phyloP scores from a whole-genome alignment of 2,797 vertebrate genomes.

The Phrynocephalus guinanensis region DNA sequence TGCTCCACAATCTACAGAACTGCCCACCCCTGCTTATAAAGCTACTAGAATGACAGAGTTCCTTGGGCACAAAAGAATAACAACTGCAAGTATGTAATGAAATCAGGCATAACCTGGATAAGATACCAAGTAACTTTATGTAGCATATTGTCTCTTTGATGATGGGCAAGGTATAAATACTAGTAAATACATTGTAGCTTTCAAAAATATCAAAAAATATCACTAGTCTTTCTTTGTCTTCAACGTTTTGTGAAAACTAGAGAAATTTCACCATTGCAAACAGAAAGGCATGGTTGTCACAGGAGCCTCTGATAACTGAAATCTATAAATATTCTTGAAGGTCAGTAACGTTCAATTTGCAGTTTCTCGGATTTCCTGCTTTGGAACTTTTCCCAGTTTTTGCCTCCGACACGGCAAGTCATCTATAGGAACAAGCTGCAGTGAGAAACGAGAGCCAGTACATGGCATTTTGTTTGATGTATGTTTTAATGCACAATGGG shows the following conservation, averaged over 20 bases:
- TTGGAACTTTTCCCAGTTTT: conserved; percentile 67
- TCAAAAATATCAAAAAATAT: not conserved
- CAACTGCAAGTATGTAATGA: too few relatives aligned
- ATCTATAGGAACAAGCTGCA: conserved; percentile 58
- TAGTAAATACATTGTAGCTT: accelerated
- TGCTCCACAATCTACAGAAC: not conserved
- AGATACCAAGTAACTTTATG: not conserved
- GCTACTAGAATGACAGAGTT: not conserved
- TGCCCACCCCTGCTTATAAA: not conserved
- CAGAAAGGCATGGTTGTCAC: conserved; percentile 30
- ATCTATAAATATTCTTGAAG: conserved; percentile 62
- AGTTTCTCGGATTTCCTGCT: conserved; percentile 59
- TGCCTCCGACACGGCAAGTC: conserved; percentile 61
- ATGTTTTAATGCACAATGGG: conserved; percentile 52
- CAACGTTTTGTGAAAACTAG: conserved; percentile 3
- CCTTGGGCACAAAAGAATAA: not conserved
- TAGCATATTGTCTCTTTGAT: accelerated
- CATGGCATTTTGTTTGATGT: conserved; percentile 36
- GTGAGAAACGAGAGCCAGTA: conserved; percentile 44
- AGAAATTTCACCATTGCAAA: not conserved
- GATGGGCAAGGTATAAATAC: not conserved
- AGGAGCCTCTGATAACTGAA: conserved; percentile 60
- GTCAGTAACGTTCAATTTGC: conserved; percentile 67
- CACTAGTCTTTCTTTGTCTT: not conserved
- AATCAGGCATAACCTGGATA: not conserved